Conservation (phyloP, 2,113 vertebrate species). For the Apeltes quadracus region DNA sequence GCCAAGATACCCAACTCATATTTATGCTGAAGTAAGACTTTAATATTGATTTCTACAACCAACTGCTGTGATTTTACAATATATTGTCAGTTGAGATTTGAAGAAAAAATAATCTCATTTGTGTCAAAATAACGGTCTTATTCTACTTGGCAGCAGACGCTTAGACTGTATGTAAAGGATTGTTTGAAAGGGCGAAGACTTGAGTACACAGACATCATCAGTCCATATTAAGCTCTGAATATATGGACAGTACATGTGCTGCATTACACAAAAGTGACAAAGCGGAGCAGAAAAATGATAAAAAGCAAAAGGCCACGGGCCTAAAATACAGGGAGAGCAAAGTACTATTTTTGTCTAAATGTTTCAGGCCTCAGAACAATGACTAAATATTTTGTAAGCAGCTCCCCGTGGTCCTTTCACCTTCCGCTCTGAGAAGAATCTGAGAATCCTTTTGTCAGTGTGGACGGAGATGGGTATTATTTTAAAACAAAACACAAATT, state of each 20-base stretch:
- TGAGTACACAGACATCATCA: conserved; percentile 5
- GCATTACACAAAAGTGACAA: conserved; percentile 24
- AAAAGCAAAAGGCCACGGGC: conserved; percentile 35
- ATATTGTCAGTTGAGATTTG: background rate
- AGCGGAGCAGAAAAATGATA: conserved; percentile 27
- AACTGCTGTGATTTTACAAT: background rate
- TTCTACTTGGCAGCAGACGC: conserved; percentile 7
- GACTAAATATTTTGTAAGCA: conserved; percentile 44
- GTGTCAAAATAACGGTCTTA: conserved; percentile 10
- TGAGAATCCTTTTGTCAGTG: conserved; percentile 1
- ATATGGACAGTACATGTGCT: conserved; percentile 2
- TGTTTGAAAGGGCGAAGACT: background rate
- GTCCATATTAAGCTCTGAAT: background rate
- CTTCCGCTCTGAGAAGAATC: conserved; percentile 39
- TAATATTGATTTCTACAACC: background rate
- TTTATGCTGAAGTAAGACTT: too few relatives aligned
- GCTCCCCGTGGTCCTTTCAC: conserved; percentile 37
- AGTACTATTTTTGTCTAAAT: conserved; percentile 46
- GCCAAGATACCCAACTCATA: background rate
- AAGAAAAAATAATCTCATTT: background rate
- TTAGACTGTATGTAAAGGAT: background rate
- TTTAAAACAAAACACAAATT: too few relatives aligned
- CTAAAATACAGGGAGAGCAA: conserved; percentile 29
- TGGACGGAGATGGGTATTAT: too few relatives aligned
- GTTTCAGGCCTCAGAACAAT: conserved; percentile 29